Evolutionary conservation across 2,888 invertebrate genomes (phyloP).

Genomic region (Chrysomela aeneicollis): DNA sequence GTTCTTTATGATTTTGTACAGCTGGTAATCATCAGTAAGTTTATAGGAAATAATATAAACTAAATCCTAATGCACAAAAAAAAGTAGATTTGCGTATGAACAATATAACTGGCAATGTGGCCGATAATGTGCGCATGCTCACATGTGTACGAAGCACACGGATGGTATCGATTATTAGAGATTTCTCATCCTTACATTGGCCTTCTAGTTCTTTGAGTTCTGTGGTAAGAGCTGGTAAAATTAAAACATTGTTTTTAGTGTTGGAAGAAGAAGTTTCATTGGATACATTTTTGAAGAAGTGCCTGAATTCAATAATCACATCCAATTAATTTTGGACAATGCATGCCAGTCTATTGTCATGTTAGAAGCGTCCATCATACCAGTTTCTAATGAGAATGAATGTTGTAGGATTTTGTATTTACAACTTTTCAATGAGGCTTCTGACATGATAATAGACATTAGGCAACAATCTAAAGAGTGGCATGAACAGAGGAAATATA

Average conservation of each 20-base stretch:
- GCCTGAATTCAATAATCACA: not conserved
- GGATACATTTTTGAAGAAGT: constrained; percentile 8
- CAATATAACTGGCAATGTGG: too few relatives aligned
- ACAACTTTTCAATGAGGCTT: constrained; percentile 13
- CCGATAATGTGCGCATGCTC: too few relatives aligned
- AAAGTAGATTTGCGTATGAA: too few relatives aligned
- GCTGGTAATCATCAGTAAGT: too few relatives aligned
- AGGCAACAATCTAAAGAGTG: constrained; percentile 19
- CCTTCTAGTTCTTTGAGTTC: too few relatives aligned
- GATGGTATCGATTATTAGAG: too few relatives aligned
- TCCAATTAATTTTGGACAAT: constrained; percentile 24
- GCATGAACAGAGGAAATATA: constrained; percentile 22
- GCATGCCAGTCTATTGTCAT: constrained; percentile 18
- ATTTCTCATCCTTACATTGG: too few relatives aligned
- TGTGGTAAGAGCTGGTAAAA: constrained; percentile 18
- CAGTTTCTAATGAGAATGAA: not conserved
- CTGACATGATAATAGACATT: constrained; percentile 8
- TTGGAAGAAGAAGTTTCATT: constrained; percentile 17
- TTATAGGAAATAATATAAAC: too few relatives aligned
- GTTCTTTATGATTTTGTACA: too few relatives aligned
- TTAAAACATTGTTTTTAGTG: constrained; percentile 14
- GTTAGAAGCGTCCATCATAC: constrained; percentile 7
- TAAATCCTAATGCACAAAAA: too few relatives aligned
- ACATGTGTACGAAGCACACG: too few relatives aligned
- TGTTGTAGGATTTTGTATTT: constrained; percentile 11